Percentiles rank a stretch among this genome's conserved stretches.
Conservation (phyloP, 2,113 vertebrate genomes). For the Riparia riparia region DNA sequence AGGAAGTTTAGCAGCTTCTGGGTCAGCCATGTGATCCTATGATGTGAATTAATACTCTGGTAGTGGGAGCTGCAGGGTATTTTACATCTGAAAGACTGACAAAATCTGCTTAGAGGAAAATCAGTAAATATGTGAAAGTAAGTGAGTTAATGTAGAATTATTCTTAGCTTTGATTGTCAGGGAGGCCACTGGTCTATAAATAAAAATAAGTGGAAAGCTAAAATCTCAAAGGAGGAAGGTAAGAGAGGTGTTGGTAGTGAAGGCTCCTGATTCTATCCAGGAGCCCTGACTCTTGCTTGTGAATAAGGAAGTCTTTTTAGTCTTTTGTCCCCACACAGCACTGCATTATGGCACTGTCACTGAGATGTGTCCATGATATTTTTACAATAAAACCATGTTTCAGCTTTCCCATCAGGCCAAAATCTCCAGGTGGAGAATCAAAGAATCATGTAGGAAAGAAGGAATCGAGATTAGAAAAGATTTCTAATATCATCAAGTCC, state of each 20-base stretch:
- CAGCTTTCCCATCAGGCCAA: not conserved
- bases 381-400: rapidly evolving
- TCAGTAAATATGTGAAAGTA: not conserved
- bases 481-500: not conserved
- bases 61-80: not conserved
- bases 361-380: not conserved
- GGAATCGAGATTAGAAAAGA: not conserved
- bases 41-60: not conserved
- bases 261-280: not conserved
- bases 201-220: not conserved
- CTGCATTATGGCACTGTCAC: not conserved
- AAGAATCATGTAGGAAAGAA: not conserved
- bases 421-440: not conserved
- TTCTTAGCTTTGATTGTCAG: not conserved
- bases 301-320: not conserved
- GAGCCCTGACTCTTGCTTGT: not conserved
- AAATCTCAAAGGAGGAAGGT: not conserved
- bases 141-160: not conserved
- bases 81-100: not conserved
- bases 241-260: not conserved
- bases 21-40: not conserved
- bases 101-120: not conserved
- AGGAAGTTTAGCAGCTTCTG: not conserved
- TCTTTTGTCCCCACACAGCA: not conserved
- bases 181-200: not conserved